Conservation (phyloP, 2,797 vertebrate species). For the Loriculus beryllinus region DNA sequence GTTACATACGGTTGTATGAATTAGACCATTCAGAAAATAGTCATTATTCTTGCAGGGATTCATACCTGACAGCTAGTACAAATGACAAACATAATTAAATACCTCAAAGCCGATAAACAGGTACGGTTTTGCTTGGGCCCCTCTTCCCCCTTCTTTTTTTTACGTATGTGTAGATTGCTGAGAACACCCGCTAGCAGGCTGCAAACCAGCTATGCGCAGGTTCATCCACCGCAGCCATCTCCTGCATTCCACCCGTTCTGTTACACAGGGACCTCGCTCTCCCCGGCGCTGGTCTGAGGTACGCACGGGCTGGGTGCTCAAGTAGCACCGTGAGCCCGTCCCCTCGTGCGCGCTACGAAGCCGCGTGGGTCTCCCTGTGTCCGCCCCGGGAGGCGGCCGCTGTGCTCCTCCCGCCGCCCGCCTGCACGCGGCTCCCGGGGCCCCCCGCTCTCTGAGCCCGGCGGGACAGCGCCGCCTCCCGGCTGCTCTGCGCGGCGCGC, state of each 20-base stretch:
- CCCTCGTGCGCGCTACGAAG: background rate
- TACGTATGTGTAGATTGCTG: no score
- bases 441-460: no score
- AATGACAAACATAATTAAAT: background rate
- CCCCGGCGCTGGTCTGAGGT: background rate
- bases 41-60: background rate
- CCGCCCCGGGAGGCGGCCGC: background rate
- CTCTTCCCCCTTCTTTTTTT: accelerated
- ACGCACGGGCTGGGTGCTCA: background rate
- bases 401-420: background rate
- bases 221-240: background rate
- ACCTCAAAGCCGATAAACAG: background rate
- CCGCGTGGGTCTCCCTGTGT: background rate
- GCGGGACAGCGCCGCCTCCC: background rate
- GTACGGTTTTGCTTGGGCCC: background rate
- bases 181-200: no score
- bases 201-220: accelerated
- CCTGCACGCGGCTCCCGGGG: background rate
- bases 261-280: background rate
- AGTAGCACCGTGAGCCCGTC: background rate
- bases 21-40: background rate
- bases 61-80: background rate
- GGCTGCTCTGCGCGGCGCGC: background rate
- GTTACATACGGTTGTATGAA: background rate
- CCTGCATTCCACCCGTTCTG: accelerated